Conservation (phyloP, 2,113 vertebrate genomes). For the Onychostruthus taczanowskii region DNA sequence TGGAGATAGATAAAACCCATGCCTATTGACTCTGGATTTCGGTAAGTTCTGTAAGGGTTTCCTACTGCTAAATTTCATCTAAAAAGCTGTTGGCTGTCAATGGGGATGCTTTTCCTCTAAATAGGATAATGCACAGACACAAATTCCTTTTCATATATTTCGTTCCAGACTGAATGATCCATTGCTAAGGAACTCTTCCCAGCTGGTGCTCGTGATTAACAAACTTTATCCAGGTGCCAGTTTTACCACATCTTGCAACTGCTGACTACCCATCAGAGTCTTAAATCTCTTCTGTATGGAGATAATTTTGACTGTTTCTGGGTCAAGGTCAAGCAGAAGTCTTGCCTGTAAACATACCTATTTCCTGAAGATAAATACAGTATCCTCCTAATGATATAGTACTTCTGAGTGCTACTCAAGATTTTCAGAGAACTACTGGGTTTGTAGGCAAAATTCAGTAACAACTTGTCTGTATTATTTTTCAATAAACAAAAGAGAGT, state of each 20-base stretch:
- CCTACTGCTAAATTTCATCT: background rate
- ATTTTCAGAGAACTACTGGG: background rate
- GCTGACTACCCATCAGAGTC: accelerated
- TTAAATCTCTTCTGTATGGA: background rate
- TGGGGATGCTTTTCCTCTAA: background rate
- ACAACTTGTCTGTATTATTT: background rate
- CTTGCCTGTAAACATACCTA: background rate
- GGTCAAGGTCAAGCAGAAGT: background rate
- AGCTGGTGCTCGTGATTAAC: background rate
- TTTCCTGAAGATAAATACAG: background rate
- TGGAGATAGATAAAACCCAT: background rate
- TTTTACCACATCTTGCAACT: background rate
- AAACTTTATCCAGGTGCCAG: background rate
- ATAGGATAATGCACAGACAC: background rate
- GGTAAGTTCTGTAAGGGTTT: background rate
- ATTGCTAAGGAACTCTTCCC: background rate
- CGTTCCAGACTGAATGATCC: background rate
- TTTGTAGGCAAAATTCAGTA: background rate
- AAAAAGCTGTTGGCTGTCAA: background rate
- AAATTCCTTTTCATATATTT: background rate
- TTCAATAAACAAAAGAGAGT: background rate
- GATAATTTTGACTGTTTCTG: background rate
- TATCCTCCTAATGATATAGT: background rate
- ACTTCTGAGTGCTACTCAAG: background rate
- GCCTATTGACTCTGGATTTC: background rate